Base-by-base conservation (phyloP, 2,888 invertebrate species). In the Melieria picta region DNA sequence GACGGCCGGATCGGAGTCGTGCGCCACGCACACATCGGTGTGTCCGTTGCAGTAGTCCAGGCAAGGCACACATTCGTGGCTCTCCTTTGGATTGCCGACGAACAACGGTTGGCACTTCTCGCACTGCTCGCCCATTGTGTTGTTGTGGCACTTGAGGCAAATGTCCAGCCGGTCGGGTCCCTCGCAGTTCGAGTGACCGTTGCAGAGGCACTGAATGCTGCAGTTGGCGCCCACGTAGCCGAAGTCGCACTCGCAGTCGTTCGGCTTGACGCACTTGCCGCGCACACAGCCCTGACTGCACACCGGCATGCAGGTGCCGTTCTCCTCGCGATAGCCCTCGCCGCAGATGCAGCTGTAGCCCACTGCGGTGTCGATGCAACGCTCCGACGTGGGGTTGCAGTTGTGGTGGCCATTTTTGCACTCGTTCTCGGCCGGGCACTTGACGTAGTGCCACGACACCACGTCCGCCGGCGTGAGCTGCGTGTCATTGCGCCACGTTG, bases 161-260 rank as follows among this genome's bases (percentile, higher is more conserved):
- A 90, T 89, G 82, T 94, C 93, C 73, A 95, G 89, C 80, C 93
- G 92, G 83, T 95, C 94, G 7, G 95, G 95, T 1, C 96, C 95
- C 80, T 91, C 92, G 85, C 98, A 98, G 84, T 97, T 91, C 71
- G 97, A 94, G 87, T 98, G 97, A 0, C 96, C 96, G 85, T 98
- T 97, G 85, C 98, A 98, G 84, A 95, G 93, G 85, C 98, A 98
- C 86, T 96, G 94, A 75, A 94, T 94, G 79, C 94, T 94, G 86
- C 98, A 98, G 88, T 97, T 96, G 78, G 93, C 92, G 68, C 98
- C 97, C 43, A 98, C 96, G 86, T 94, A 98, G 71, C 97, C 97
- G 88, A 98, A 98, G 88, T 96, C 93, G 84, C 98, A 98, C 75
- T 91, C 90, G 82, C 98, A 97, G 72, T 91, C 90, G 82, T 95